Percentiles rank a stretch among this genome's conserved stretches.
Conservation (phyloP, 1,140 invertebrate genomes). For the Tachypleus tridentatus region DNA sequence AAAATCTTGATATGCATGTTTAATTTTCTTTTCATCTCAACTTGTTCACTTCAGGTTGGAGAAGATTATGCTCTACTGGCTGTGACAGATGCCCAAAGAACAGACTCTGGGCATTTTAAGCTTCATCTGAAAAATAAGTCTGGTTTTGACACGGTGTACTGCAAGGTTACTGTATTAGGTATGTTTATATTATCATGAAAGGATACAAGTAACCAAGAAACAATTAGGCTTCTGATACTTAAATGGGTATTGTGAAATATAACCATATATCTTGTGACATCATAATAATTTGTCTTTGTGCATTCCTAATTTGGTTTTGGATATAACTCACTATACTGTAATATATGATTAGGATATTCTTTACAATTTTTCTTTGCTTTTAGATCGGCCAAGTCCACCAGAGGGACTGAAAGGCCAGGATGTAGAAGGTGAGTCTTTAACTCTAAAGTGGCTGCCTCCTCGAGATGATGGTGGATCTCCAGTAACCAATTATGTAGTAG, state of each 20-base stretch:
- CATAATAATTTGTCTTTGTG: too few relatives aligned
- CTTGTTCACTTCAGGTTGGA: constrained; percentile 38
- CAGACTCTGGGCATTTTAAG: constrained; percentile 82
- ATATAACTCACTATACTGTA: too few relatives aligned
- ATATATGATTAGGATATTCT: too few relatives aligned
- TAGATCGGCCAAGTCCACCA: constrained; percentile 73
- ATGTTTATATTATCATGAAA: too few relatives aligned
- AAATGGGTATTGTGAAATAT: too few relatives aligned
- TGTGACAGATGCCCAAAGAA: constrained; percentile 78
- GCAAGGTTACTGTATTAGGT: constrained; percentile 76
- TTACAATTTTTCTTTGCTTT: constrained; percentile 3
- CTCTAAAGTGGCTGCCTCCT: constrained; percentile 90
- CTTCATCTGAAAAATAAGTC: constrained; percentile 86
- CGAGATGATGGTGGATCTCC: constrained; percentile 90
- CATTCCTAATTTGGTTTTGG: too few relatives aligned
- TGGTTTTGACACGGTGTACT: constrained; percentile 83
- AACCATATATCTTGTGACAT: too few relatives aligned
- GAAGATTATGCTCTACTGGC: constrained; percentile 79
- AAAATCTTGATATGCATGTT: too few relatives aligned
- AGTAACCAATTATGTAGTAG: constrained; percentile 92
- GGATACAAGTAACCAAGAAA: too few relatives aligned
- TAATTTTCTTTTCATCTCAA: too few relatives aligned
- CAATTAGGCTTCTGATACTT: too few relatives aligned
- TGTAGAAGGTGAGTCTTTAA: constrained; percentile 88
- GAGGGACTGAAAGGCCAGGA: constrained; percentile 80